Percentiles rank a stretch among this genome's conserved stretches.
Evolutionary conservation across 2,888 invertebrate genomes (phyloP).

Genomic region (Macropis europaea): DNA sequence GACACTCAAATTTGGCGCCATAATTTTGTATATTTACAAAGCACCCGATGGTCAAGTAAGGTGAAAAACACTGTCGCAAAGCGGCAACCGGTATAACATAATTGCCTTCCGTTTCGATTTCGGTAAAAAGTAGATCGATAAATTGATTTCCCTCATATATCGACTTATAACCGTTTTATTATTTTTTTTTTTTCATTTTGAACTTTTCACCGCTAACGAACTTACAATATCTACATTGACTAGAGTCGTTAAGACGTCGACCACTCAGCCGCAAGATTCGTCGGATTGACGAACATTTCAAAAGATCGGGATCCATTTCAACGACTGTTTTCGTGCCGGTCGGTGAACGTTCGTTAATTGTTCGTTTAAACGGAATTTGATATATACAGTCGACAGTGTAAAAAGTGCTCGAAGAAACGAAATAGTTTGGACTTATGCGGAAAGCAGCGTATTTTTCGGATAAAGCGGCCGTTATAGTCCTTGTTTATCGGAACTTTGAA

Average conservation of each 20-base stretch:
- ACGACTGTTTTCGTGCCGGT: not conserved
- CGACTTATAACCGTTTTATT: not conserved
- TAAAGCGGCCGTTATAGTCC: not conserved
- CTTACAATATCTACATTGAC: conserved; percentile 29
- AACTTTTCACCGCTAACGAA: not conserved
- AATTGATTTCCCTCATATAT: not conserved
- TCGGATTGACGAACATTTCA: not conserved
- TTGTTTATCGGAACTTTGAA: not conserved
- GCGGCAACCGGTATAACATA: not conserved
- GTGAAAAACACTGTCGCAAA: conserved; percentile 7
- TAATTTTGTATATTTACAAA: not conserved
- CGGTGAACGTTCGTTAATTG: not conserved
- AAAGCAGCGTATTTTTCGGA: not conserved
- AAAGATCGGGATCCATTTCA: not conserved
- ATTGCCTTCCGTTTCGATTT: not conserved
- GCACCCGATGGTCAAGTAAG: not conserved
- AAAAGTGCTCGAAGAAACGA: not conserved
- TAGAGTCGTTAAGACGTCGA: conserved; percentile 10
- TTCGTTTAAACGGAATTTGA: not conserved
- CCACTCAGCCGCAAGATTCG: not conserved
- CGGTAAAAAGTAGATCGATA: not conserved
- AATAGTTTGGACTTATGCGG: not conserved
- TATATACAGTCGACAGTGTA: not conserved
- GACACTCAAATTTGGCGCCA: not conserved
- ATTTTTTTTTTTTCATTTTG: not conserved